Conservation (phyloP, 64 coral and sea anemone species). For the Anthopleura sola region DNA sequence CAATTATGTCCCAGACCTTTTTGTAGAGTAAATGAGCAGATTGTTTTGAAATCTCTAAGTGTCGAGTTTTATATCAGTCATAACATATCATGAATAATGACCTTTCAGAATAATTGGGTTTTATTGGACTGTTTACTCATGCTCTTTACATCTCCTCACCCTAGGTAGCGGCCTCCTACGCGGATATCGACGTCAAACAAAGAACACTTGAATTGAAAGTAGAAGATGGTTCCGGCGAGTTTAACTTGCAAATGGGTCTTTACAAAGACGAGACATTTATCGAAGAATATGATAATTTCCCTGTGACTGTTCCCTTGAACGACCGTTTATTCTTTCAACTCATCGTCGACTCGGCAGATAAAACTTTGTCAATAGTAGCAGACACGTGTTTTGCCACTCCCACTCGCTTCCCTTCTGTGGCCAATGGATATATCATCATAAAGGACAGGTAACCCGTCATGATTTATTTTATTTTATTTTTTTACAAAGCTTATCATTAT, state of each 20-base stretch:
- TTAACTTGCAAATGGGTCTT: slow-evolving; percentile 35
- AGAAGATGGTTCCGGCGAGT: slow-evolving; percentile 46
- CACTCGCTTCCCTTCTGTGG: slow-evolving; percentile 27
- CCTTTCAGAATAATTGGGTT: not conserved
- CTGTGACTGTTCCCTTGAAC: slow-evolving; percentile 52
- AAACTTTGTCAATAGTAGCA: slow-evolving; percentile 54
- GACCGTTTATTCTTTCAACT: slow-evolving; percentile 73
- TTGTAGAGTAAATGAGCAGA: no score
- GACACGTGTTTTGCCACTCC: slow-evolving; percentile 91
- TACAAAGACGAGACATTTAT: slow-evolving; percentile 49
- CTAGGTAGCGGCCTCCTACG: not conserved
- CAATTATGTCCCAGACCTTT: no score
- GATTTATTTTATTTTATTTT: no score
- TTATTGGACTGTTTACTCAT: not conserved
- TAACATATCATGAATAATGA: not conserved
- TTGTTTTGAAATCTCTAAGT: no score
- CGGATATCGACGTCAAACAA: not conserved
- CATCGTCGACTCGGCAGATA: slow-evolving; percentile 74
- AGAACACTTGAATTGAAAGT: slow-evolving; percentile 8
- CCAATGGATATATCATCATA: slow-evolving; percentile 59
- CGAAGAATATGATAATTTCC: slow-evolving; percentile 57
- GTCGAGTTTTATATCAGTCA: no score
- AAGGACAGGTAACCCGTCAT: slow-evolving; percentile 48
- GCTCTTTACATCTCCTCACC: not conserved
- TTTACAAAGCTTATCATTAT: not conserved